These are phyloP conservation scores for Dicyrtomina minuta DNA, from an alignment of 2,888 invertebrate genomes.

Conservation along the genomic window DNA sequence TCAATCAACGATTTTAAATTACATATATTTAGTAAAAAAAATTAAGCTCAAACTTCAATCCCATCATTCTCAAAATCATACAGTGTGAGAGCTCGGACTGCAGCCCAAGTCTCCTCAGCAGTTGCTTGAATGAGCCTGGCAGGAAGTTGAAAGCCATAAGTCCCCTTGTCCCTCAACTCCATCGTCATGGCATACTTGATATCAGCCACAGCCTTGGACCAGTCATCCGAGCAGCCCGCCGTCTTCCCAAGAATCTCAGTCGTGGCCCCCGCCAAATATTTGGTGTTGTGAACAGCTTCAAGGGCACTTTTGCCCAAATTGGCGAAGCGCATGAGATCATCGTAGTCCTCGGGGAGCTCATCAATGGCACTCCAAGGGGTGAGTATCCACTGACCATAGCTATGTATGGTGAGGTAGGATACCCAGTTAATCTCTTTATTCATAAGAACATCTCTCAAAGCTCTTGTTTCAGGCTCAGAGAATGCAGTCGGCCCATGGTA, in stretches of 20 bases:
- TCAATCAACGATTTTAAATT: too few relatives aligned
- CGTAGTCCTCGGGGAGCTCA: conserved; percentile 59
- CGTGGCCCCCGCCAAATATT: conserved; percentile 62
- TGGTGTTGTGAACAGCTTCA: conserved; percentile 65
- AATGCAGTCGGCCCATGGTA: conserved; percentile 72
- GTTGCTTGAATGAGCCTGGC: conserved; percentile 2
- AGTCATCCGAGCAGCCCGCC: conserved; percentile 53
- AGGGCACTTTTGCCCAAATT: conserved; percentile 65
- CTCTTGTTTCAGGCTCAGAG: conserved; percentile 75
- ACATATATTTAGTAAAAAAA: too few relatives aligned
- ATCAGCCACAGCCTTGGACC: conserved; percentile 51
- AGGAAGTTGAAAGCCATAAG: conserved; percentile 57
- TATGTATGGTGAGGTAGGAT: conserved; percentile 57
- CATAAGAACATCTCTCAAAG: conserved; percentile 64
- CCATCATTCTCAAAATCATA: conserved; percentile 15
- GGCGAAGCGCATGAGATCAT: conserved; percentile 61
- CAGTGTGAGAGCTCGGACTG: background rate
- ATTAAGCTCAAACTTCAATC: too few relatives aligned
- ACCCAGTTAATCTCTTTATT: conserved; percentile 42
- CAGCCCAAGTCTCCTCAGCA: conserved; percentile 24
- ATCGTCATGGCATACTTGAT: conserved; percentile 62
- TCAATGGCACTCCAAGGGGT: conserved; percentile 59
- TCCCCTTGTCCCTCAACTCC: conserved; percentile 70
- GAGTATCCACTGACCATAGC: conserved; percentile 66
- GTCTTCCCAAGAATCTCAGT: conserved; percentile 48